Percentiles rank a stretch among this genome's conserved stretches.
Conservation (phyloP, 2,888 invertebrate species). For the Ethmia dodecea region DNA sequence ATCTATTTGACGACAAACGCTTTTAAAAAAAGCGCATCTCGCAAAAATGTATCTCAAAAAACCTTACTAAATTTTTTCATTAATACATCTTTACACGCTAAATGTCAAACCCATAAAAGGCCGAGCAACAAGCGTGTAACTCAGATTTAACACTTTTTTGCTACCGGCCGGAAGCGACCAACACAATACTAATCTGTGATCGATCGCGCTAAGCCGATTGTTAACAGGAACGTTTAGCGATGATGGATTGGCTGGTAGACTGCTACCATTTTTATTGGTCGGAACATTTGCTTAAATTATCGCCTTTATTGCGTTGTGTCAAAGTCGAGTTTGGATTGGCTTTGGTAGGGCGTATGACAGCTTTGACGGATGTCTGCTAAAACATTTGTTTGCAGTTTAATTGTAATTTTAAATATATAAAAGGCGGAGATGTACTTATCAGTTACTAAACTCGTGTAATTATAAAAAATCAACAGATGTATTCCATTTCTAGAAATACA, state of each 20-base stretch:
- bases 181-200: conserved; percentile 15
- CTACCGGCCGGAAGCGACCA: conserved; percentile 7
- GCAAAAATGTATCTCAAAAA: no score
- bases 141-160: conserved; percentile 5
- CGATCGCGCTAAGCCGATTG: conserved; percentile 31
- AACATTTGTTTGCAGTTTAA: no score
- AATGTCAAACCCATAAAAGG: not conserved
- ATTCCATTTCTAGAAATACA: no score
- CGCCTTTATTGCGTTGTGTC: not conserved
- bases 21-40: no score
- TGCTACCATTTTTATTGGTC: conserved; percentile 32
- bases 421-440: no score
- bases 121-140: conserved; percentile 1
- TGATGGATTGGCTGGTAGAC: conserved; percentile 41
- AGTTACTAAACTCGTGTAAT: no score
- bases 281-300: no score
- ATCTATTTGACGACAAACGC: no score
- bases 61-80: no score
- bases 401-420: no score
- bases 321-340: not conserved
- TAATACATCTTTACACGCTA: not conserved
- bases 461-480: no score
- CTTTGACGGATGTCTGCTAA: not conserved
- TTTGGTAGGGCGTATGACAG: no score
- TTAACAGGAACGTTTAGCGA: conserved; percentile 28